Base-by-base conservation (phyloP, 2,113 vertebrate species). In the Rhadina sibilatrix region DNA sequence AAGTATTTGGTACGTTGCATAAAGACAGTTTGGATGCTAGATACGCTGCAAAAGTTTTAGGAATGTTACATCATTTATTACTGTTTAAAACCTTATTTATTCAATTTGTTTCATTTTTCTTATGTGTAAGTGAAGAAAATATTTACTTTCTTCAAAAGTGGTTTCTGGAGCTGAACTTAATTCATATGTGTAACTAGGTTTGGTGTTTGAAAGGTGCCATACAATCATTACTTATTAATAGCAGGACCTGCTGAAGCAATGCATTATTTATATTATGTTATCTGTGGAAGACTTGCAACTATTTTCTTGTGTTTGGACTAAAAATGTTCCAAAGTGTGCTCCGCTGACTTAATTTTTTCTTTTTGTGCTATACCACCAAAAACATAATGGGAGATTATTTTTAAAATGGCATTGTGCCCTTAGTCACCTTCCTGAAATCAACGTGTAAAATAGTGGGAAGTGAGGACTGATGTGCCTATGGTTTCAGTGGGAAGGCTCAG, bases 171-270 rank as follows among this genome's bases (percentile, higher is more conserved):
- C 83, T 92, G 86, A 89, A 87, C 91, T 96, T 94, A 97, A 96
- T 96, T 96, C 92, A 89, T 95, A 94, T 92, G 94, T 95, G 94
- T 96, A 96, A 96, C 96, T 90, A 94, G 92, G 72, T 96, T 96
- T 95, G 56, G 64, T 94, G 93, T 96, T 96, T 93, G 93, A 86
- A 96, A 97, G 96, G 90, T 96, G 96, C 92, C 83, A 91, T 92
- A 72, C 90, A 75, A 53, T 94, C 94, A 95, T 97, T 96, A 96
- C 69, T 97, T 86, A 94, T 90, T 89, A 66, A 93, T 91, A 91
- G 87, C 78, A 88, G 93, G 87, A 83, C 61, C 89, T 93, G 56
- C 78, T 91, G 77, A 87, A 92, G 92, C 66, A 79, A 93, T 93
- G 84, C 83, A 93, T 96, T 97, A 83, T 90, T 81, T 93, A 96